A percentile compares a stretch with the other conserved stretches of the same genome.
These are phyloP conservation scores for Horisme vitalbata DNA, from an alignment of 2,888 invertebrate genomes.

Conservation along the genomic window DNA sequence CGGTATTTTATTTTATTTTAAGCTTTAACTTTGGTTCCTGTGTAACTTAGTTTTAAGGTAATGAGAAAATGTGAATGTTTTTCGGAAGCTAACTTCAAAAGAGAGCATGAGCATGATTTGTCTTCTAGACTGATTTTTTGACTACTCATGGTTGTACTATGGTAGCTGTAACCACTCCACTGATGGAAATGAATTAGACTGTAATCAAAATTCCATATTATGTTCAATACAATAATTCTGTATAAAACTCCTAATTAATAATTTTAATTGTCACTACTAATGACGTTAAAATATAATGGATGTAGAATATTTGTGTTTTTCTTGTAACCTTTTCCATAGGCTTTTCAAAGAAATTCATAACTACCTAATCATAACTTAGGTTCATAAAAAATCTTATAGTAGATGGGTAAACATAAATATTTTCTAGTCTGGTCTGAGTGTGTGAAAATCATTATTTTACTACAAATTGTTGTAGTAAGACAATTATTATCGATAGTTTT, in stretches of 20 bases:
- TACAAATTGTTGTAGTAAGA: too few relatives aligned
- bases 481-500: too few relatives aligned
- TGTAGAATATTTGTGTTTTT: conserved; percentile 73
- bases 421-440: too few relatives aligned
- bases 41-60: conserved; percentile 59
- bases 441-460: too few relatives aligned
- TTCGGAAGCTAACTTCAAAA: conserved; percentile 54
- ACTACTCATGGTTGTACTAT: conserved; percentile 36
- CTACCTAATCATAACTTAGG: too few relatives aligned
- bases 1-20: conserved; percentile 44
- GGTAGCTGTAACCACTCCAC: conserved; percentile 3
- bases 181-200: conserved; percentile 15
- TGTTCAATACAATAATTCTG: conserved; percentile 55
- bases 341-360: too few relatives aligned
- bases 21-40: conserved; percentile 49
- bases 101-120: conserved; percentile 43
- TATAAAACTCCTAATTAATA: conserved; percentile 63
- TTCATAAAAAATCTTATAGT: too few relatives aligned
- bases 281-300: conserved; percentile 80
- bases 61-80: conserved; percentile 37
- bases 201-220: conserved; percentile 38
- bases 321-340: conserved; percentile 40
- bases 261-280: conserved; percentile 74
- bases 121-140: conserved; percentile 76
- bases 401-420: too few relatives aligned